Conservation (phyloP, 2,888 invertebrate species). For the Lasius platythorax region DNA sequence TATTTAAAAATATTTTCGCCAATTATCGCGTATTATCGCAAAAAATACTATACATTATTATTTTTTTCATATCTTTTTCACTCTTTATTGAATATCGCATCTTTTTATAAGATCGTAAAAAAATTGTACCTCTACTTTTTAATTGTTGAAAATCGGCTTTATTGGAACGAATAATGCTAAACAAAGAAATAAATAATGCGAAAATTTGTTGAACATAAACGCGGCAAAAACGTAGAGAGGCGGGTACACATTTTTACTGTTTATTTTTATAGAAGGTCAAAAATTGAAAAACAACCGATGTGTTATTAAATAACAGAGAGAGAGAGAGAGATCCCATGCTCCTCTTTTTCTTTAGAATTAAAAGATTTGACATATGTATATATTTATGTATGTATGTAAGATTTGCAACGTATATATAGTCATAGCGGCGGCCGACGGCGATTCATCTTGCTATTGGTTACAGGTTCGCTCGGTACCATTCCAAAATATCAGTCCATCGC, state of each 20-base stretch:
- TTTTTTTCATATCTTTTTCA: neutral
- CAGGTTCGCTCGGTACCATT: neutral
- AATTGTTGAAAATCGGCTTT: neutral
- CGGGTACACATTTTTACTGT: neutral
- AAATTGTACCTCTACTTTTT: neutral
- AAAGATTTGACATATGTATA: neutral
- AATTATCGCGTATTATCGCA: neutral
- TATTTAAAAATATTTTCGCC: neutral
- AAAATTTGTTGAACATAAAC: neutral
- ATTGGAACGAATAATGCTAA: neutral
- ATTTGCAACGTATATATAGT: neutral
- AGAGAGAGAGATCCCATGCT: neutral
- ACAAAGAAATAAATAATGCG: neutral
- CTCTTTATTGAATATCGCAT: neutral
- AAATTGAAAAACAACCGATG: neutral
- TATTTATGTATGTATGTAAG: neutral
- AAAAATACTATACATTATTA: neutral
- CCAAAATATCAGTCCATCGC: neutral
- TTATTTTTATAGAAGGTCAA: neutral
- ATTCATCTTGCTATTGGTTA: neutral
- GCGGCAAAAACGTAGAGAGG: neutral
- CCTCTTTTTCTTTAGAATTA: neutral
- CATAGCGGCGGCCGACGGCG: conserved; percentile 42
- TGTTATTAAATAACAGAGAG: conserved; percentile 5
- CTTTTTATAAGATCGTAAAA: neutral